Conservation (phyloP, 2,888 invertebrate genomes). For the Petrophora chlorosata region DNA sequence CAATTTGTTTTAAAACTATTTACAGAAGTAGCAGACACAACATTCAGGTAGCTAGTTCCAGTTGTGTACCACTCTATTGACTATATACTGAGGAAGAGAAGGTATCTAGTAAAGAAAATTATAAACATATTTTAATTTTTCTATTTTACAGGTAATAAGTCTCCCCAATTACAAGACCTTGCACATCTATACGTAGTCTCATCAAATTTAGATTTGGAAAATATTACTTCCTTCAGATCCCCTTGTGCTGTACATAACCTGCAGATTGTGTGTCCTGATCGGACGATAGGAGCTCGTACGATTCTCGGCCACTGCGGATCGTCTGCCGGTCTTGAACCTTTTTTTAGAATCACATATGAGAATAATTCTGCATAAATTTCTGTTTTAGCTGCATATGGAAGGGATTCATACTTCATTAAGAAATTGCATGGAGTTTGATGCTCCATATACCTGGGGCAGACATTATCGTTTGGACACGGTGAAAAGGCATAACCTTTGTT, state of each 20-base stretch:
- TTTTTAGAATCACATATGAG: slow-evolving; percentile 92
- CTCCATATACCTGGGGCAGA: slow-evolving; percentile 88
- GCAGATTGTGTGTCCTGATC: slow-evolving; percentile 90
- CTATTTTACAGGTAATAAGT: slow-evolving; percentile 87
- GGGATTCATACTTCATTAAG: slow-evolving; percentile 83
- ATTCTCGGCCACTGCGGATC: slow-evolving; percentile 91
- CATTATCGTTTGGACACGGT: slow-evolving; percentile 93
- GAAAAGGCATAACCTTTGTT: slow-evolving; percentile 86
- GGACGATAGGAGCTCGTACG: slow-evolving; percentile 87
- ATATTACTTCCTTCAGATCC: slow-evolving; percentile 88
- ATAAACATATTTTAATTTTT: slow-evolving; percentile 21
- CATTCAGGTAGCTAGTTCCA: too few relatives aligned
- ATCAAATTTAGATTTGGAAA: slow-evolving; percentile 90
- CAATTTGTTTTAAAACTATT: too few relatives aligned
- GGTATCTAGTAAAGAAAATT: neutral
- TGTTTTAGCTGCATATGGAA: slow-evolving; percentile 75
- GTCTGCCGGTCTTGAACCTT: slow-evolving; percentile 83
- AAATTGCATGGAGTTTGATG: slow-evolving; percentile 92
- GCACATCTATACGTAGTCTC: slow-evolving; percentile 91
- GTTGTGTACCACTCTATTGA: too few relatives aligned
- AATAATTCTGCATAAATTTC: slow-evolving; percentile 84
- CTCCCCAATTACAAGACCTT: slow-evolving; percentile 90
- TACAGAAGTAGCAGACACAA: too few relatives aligned
- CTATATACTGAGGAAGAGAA: too few relatives aligned
- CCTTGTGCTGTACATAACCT: slow-evolving; percentile 90